Evolutionary conservation across 2,113 vertebrate species (phyloP).

Genomic region (Lycaon pictus): DNA sequence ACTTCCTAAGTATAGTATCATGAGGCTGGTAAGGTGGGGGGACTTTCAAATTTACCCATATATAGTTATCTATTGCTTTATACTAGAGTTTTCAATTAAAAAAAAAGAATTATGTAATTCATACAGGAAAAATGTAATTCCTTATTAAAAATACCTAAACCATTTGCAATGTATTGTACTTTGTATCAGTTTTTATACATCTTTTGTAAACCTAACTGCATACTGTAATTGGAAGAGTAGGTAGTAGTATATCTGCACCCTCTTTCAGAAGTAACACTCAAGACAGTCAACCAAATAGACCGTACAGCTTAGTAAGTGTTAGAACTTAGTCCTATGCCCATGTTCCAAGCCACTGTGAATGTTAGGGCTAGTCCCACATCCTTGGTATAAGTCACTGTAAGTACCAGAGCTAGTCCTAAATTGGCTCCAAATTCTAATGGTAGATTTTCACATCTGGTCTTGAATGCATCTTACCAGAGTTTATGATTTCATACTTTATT

Average conservation of each 20-base stretch:
- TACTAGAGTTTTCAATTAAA: not conserved
- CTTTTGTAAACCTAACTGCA: not conserved
- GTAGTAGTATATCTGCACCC: not conserved
- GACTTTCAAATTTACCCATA: not conserved
- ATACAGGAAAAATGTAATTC: not conserved
- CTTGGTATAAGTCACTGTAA: not conserved
- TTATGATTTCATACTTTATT: not conserved
- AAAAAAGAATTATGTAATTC: not conserved
- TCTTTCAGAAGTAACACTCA: not conserved
- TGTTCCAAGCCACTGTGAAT: not conserved
- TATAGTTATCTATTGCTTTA: not conserved
- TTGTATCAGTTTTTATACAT: not conserved
- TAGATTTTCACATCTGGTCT: not conserved
- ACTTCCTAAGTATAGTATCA: not conserved
- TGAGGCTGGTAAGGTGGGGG: not conserved
- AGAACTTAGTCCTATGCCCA: not conserved
- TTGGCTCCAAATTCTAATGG: not conserved
- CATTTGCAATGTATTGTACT: not conserved
- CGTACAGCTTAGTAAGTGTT: not conserved
- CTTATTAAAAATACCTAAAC: constrained; percentile 13
- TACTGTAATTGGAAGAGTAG: not conserved
- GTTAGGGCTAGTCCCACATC: not conserved
- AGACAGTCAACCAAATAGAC: not conserved
- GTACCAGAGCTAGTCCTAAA: not conserved
- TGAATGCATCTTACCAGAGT: not conserved